A percentile compares a stretch with the other conserved stretches of the same genome.
Conservation (phyloP, 2,888 invertebrate genomes). For the Euproctis similis region DNA sequence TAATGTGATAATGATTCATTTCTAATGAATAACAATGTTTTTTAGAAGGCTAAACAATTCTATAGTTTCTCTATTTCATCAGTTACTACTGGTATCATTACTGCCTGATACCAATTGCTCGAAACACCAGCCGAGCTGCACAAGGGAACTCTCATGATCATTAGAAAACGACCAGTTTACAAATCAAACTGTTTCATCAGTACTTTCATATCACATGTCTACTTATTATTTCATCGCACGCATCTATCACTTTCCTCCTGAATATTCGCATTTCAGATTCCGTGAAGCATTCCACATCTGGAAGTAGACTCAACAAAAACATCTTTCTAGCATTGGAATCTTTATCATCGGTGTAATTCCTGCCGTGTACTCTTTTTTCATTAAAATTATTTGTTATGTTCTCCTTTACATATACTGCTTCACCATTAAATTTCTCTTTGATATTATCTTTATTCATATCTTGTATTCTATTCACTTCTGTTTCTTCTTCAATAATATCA, state of each 20-base stretch:
- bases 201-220: slow-evolving; percentile 13
- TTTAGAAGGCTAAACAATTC: no score
- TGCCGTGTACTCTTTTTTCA: slow-evolving; percentile 7
- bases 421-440: slow-evolving; percentile 4
- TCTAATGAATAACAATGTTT: no score
- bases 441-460: slow-evolving; percentile 1
- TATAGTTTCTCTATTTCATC: no score
- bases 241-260: slow-evolving; percentile 21
- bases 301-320: slow-evolving; percentile 27
- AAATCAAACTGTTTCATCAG: not conserved
- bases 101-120: no score
- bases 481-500: slow-evolving; percentile 4
- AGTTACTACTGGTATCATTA: no score
- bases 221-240: slow-evolving; percentile 25
- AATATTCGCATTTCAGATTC: slow-evolving; percentile 30
- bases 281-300: slow-evolving; percentile 26
- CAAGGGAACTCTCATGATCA: no score
- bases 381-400: slow-evolving; percentile 7
- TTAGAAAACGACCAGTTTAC: no score
- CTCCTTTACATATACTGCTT: slow-evolving; percentile 3
- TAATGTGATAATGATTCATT: no score
- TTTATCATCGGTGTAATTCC: slow-evolving; percentile 12
- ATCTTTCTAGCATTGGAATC: slow-evolving; percentile 26
- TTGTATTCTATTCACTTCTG: not conserved
- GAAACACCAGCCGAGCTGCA: no score